Base-by-base conservation (phyloP, 2,797 vertebrate genomes). In the Pampus argenteus region DNA sequence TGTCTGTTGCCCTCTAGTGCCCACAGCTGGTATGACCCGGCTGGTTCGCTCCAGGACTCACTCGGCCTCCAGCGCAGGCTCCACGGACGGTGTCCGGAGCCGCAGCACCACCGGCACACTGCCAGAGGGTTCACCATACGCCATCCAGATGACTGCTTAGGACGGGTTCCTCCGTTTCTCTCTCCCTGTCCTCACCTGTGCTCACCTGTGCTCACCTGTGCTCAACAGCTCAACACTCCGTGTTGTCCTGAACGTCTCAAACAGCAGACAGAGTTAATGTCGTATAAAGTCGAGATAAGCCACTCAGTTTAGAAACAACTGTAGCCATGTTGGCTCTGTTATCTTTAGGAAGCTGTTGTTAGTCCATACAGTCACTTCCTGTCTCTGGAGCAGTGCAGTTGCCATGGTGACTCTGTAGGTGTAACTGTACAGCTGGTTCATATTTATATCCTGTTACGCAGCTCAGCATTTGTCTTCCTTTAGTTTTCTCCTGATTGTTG, bases 1-100 rank as follows among this genome's bases (percentile, higher is more conserved):
- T n/a, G n/a, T n/a, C n/a, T n/a, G n/a, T n/a, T n/a, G n/a, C n/a
- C 1, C 71, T 5, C 28, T 90, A 97, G 97, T 99, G 95, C 96
- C 97, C 38, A 94, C 96, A 9, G 97, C 92, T 10, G 95, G 95
- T 31, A 97, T 99, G 97, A 97, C 97, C 58, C 94, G 97, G 47
- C 90, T 98, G 82, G 93, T 94, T 51, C 96, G 97, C 66, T 96
- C 97, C 72, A 95, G 97, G 60, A 97, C 96, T 52, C 96, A 97
- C 86, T 98, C 97, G 0, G 94, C 96, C 54, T 97, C 97, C 18
- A 98, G 96, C 20, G 88, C 96, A 34, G 94, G 96, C 79, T 97
- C 97, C 3, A 89, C 90, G 0, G 96, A 98, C 5, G 94, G 95
- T 7, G 44, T 83, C 29, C 96, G 95, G 70, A 95, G 92, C 90